Evolutionary conservation across 2,113 vertebrate genomes (phyloP), one percentile per base, ranked within the genome.

Genomic region (Balaeniceps rex): DNA sequence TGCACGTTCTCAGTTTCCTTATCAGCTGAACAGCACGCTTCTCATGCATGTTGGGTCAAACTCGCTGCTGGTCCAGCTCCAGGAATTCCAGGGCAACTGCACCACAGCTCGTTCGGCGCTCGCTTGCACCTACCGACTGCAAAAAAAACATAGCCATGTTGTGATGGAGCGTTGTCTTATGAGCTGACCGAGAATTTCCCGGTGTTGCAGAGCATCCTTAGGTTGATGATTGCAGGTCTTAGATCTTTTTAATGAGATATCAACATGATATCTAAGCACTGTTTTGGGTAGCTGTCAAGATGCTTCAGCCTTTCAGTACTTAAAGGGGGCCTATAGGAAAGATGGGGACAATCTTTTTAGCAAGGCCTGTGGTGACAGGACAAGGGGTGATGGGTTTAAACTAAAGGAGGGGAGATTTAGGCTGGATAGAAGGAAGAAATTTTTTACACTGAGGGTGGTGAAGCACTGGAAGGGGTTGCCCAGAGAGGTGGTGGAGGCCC

Each of bases 21-120:
- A 96, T 97, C 93, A 94, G 84, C 84, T 58, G 76, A 90, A 46
- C 91, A 96, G 44, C 96, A 96, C 2, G 3, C 68, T 46, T 51
- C 91, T 96, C 55, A 0, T 60, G 68, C 71, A 1, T 21, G 90
- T 42, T 55, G 87, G 91, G 94, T 95, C 94, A 88, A 88, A 68
- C 82, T 70, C 2, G 0, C 87, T 93, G 87, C 75, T 97, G 93
- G 91, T 55, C 58, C 85, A 86, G 79, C 84, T 96, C 97, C 94
- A 96, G 54, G 84, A 87, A 91, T 94, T 94, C 89, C 78, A 55
- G 64, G 75, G 87, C 0, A 1, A 70, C 66, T n/a, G 82, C 58
- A 40, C 61, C 70, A 36, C 13, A 4, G 70, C 65, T 82, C 1
- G 0, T 33, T 46, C 1, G 1, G 49, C 0, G 0, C 63, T 77